These are phyloP conservation scores for Leptinotarsa lineolata DNA, from an alignment of 1,140 invertebrate species.

Conservation along the genomic window DNA sequence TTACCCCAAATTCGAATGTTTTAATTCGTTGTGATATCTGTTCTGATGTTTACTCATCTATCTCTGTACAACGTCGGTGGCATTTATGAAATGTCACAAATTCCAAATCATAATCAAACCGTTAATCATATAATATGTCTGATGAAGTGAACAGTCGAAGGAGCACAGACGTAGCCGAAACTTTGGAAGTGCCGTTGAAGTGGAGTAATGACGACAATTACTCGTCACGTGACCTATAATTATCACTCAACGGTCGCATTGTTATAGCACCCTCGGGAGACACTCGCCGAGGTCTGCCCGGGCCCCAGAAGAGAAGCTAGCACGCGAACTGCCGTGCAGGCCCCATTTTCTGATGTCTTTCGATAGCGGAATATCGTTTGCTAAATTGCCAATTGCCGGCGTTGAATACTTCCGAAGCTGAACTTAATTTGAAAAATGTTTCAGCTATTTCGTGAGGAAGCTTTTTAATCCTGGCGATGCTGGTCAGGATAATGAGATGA, in stretches of 20 bases:
- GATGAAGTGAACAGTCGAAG: not conserved
- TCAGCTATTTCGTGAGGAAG: not conserved
- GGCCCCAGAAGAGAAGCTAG: slow-evolving; percentile 26
- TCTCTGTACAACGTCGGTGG: no score
- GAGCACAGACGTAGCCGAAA: not conserved
- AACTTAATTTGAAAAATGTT: not conserved
- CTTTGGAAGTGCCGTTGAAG: slow-evolving; percentile 18
- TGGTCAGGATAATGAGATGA: no score
- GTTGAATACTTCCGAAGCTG: not conserved
- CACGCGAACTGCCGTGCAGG: slow-evolving; percentile 45
- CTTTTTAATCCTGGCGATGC: no score
- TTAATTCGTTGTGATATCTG: no score
- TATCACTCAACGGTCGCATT: slow-evolving; percentile 53
- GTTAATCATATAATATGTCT: not conserved
- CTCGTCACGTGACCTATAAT: slow-evolving; percentile 54
- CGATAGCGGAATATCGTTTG: slow-evolving; percentile 12
- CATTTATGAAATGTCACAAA: no score
- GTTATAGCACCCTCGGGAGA: slow-evolving; percentile 51
- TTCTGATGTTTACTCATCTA: no score
- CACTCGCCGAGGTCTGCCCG: slow-evolving; percentile 34
- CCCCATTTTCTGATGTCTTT: slow-evolving; percentile 18
- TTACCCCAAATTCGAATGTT: no score
- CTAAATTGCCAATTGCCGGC: slow-evolving; percentile 29
- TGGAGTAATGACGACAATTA: slow-evolving; percentile 48
- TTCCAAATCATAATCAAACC: not conserved